Conservation (phyloP, 2,888 invertebrate genomes). For the Blastobasis lacticolella region DNA sequence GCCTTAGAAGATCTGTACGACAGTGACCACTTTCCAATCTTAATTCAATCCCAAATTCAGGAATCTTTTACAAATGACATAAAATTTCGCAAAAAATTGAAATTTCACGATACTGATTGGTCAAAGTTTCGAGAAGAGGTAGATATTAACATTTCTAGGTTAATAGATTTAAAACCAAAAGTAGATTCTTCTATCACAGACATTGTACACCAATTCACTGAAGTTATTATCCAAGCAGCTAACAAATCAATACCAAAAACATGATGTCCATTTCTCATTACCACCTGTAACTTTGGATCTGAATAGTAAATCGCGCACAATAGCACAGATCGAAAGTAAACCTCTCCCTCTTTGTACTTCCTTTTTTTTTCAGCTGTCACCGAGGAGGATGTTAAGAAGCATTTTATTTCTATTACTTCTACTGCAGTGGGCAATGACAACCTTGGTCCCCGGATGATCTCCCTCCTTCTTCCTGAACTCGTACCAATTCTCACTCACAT, state of each 20-base stretch:
- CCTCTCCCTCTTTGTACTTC: too few species aligned
- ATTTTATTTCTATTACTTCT: too few species aligned
- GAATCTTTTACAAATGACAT: background rate
- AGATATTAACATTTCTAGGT: conserved; percentile 1
- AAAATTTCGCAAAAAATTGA: conserved; percentile 2
- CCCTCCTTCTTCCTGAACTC: too few species aligned
- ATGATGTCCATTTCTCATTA: too few species aligned
- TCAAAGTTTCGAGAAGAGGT: background rate
- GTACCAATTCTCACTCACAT: too few species aligned
- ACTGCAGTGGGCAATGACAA: too few species aligned
- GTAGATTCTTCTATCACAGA: background rate
- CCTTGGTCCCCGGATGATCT: too few species aligned
- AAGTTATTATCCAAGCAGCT: background rate
- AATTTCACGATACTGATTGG: conserved; percentile 6
- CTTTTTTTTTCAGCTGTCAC: too few species aligned
- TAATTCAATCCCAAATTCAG: conserved; percentile 1
- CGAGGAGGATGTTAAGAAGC: too few species aligned
- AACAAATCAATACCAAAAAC: background rate
- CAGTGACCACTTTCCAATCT: conserved; percentile 13
- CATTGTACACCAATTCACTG: background rate
- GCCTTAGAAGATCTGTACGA: conserved; percentile 14
- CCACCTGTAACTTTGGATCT: too few species aligned
- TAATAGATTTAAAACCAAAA: background rate
- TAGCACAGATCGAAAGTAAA: too few species aligned
- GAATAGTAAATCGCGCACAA: too few species aligned